A percentile compares a stretch with the other conserved stretches of the same genome.
Evolutionary conservation across 2,797 vertebrate species (phyloP).

Genomic region (Falco concolor): DNA sequence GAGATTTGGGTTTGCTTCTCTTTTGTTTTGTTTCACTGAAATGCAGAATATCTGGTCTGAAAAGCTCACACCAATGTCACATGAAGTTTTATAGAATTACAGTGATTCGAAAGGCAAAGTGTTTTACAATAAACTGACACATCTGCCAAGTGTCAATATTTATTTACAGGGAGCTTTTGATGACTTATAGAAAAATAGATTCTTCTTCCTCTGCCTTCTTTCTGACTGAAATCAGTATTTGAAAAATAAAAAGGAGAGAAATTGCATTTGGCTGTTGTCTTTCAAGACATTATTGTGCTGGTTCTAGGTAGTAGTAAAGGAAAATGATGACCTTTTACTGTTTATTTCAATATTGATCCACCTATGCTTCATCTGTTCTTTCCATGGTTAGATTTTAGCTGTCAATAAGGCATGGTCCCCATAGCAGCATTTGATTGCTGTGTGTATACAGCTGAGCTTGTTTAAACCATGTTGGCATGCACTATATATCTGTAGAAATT

Average conservation of each 20-base stretch:
- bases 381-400: neutral
- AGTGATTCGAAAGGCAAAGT: neutral
- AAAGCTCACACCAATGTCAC: neutral
- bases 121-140: slow-evolving; percentile 18
- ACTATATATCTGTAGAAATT: neutral
- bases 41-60: neutral
- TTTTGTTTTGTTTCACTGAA: neutral
- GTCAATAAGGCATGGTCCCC: neutral
- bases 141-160: slow-evolving; percentile 32
- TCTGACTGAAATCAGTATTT: slow-evolving; percentile 5
- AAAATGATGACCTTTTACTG: neutral
- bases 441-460: slow-evolving; percentile 52
- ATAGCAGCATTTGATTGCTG: neutral
- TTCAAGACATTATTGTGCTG: neutral
- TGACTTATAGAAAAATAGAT: neutral
- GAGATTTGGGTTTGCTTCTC: neutral
- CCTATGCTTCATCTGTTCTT: neutral
- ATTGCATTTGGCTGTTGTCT: neutral
- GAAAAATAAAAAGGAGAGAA: slow-evolving; percentile 3
- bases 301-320: neutral
- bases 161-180: slow-evolving; percentile 22
- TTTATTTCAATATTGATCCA: slow-evolving; percentile 25
- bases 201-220: neutral
- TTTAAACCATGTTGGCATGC: neutral
- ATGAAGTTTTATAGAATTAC: slow-evolving; percentile 8